Conservation (phyloP, 64 coral and sea anemone genomes). For the Stichodactyla helianthus region DNA sequence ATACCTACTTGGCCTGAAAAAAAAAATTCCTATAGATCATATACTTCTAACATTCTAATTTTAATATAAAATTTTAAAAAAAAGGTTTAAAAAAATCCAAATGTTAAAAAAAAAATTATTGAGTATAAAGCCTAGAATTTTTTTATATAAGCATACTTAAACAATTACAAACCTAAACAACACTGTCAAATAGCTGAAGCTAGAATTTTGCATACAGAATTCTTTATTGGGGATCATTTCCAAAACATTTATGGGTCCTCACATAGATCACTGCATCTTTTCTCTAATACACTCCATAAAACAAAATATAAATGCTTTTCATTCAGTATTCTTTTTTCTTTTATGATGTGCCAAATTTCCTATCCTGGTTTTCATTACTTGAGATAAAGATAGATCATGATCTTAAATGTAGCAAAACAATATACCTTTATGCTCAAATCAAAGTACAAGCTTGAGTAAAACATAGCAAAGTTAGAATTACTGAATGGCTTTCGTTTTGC, state of each 20-base stretch:
- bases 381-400: too few relatives aligned
- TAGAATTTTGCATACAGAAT: background rate
- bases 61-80: background rate
- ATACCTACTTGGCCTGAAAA: too few relatives aligned
- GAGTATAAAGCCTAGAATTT: background rate
- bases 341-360: too few relatives aligned
- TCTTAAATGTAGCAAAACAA: too few relatives aligned
- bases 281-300: background rate
- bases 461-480: too few relatives aligned
- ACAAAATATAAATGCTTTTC: too few relatives aligned
- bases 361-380: too few relatives aligned
- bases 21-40: background rate
- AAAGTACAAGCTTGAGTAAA: background rate
- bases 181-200: background rate
- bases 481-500: too few relatives aligned
- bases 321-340: too few relatives aligned
- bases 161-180: too few relatives aligned
- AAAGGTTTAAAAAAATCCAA: too few relatives aligned
- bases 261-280: background rate
- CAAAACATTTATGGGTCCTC: background rate
- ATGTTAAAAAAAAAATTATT: background rate
- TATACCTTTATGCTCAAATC: background rate
- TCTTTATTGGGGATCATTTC: background rate
- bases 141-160: too few relatives aligned
- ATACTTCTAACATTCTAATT: background rate